Conservation (phyloP, 2,797 vertebrate species). For the Coregonus suidteri region DNA sequence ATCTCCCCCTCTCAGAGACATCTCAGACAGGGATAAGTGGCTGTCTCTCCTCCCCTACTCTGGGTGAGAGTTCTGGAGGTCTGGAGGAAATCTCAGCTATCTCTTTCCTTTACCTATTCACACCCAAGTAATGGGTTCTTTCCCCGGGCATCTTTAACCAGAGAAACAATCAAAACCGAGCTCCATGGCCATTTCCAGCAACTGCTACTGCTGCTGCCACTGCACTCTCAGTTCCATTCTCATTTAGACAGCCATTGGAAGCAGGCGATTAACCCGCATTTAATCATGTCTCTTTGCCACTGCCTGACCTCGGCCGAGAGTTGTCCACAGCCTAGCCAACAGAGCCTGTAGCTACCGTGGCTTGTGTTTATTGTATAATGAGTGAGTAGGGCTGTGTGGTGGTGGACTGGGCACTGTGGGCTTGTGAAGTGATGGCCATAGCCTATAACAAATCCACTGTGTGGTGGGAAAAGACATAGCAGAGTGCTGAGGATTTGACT, state of each 20-base stretch:
- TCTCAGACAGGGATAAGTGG: constrained; percentile 5
- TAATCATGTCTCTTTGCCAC: constrained; percentile 44
- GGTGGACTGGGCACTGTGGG: background rate
- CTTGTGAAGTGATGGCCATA: background rate
- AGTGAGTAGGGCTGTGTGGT: constrained; percentile 21
- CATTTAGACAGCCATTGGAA: constrained; percentile 45
- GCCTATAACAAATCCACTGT: background rate
- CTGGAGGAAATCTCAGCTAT: constrained; percentile 22
- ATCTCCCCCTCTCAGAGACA: background rate
- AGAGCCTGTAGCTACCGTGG: constrained; percentile 14
- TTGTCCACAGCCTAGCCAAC: constrained; percentile 5
- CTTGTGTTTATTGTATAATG: background rate
- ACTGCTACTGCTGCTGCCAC: background rate
- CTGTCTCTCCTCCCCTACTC: constrained; percentile 17
- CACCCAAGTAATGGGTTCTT: constrained; percentile 53
- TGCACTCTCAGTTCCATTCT: constrained; percentile 34
- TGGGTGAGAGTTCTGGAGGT: constrained; percentile 13
- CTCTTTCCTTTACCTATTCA: constrained; percentile 44
- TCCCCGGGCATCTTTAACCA: constrained; percentile 53
- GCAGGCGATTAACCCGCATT: constrained; percentile 56
- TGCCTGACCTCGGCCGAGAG: constrained; percentile 9
- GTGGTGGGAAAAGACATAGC: background rate
- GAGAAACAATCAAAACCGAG: constrained; percentile 53
- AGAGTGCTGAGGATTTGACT: background rate
- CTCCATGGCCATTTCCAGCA: constrained; percentile 44